Conservation (phyloP, 1,140 invertebrate species). For the Atopsyche davidsoni region DNA sequence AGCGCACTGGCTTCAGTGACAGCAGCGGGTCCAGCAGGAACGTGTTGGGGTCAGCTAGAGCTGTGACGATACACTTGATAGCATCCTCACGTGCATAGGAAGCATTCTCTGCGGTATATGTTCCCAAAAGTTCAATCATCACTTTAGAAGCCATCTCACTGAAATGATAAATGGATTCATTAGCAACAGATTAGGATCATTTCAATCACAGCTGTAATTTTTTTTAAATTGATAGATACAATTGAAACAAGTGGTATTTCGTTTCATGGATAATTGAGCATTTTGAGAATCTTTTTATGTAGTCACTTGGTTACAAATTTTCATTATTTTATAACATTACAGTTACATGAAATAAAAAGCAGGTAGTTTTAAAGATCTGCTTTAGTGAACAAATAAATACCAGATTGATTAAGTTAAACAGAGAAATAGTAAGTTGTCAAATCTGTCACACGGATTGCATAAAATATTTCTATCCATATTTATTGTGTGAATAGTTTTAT, state of each 20-base stretch:
- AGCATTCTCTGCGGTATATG: slow-evolving; percentile 94
- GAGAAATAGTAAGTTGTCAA: too few relatives aligned
- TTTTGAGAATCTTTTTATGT: too few relatives aligned
- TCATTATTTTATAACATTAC: not conserved
- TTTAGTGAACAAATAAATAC: too few relatives aligned
- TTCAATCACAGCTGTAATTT: slow-evolving; percentile 1
- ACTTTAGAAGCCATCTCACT: slow-evolving; percentile 90
- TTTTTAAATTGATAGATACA: not conserved
- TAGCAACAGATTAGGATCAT: slow-evolving; percentile 4
- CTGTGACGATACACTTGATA: slow-evolving; percentile 91
- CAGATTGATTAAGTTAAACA: too few relatives aligned
- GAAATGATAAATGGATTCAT: slow-evolving; percentile 32
- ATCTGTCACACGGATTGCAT: too few relatives aligned
- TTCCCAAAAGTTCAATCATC: slow-evolving; percentile 92
- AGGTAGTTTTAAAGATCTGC: too few relatives aligned
- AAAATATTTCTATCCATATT: too few relatives aligned
- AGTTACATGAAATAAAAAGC: too few relatives aligned
- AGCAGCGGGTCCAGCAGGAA: slow-evolving; percentile 92
- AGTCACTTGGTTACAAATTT: too few relatives aligned
- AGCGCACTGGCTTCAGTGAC: slow-evolving; percentile 88
- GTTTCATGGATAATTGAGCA: not conserved
- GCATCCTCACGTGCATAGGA: slow-evolving; percentile 94
- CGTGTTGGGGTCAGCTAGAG: slow-evolving; percentile 89
- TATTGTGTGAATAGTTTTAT: too few relatives aligned
- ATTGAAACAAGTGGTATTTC: not conserved